phyloP scores from a whole-genome alignment of 2,797 vertebrate species.

The Threskiornis aethiopicus region DNA sequence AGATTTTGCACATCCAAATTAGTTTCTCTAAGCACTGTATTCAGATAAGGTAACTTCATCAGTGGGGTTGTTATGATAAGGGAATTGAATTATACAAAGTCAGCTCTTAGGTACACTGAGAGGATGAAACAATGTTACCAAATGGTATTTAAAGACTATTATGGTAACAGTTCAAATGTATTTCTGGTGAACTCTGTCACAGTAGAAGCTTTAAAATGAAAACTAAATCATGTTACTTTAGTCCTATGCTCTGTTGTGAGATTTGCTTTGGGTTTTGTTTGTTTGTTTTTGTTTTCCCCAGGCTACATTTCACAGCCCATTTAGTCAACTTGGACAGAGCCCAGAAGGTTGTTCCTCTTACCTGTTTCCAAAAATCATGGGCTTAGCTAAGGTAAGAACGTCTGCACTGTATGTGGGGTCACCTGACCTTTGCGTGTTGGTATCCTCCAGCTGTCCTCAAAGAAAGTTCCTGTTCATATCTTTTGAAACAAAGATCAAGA shows the following conservation, averaged over 20 bases:
- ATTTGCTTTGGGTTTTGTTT: not conserved
- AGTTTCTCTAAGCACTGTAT: not conserved
- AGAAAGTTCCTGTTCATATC: not conserved
- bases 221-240: not conserved
- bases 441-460: not conserved
- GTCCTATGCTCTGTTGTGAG: not conserved
- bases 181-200: not conserved
- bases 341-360: slow-evolving; percentile 94
- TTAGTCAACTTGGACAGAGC: slow-evolving; percentile 87
- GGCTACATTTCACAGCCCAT: slow-evolving; percentile 92
- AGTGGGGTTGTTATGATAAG: not conserved
- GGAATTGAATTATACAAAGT: not conserved
- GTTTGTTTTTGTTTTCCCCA: slow-evolving; percentile 9
- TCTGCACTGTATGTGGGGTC: not conserved
- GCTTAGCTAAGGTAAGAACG: slow-evolving; percentile 82
- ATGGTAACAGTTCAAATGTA: not conserved
- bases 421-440: not conserved
- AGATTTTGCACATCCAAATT: not conserved
- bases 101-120: not conserved
- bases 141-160: not conserved
- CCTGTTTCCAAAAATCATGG: slow-evolving; percentile 92
- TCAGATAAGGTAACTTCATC: not conserved
- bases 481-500: not conserved
- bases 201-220: not conserved
- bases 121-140: not conserved